Conservation (phyloP, 37 sponge, comb jelly and placozoan species). For the Spongilla lacustris region DNA sequence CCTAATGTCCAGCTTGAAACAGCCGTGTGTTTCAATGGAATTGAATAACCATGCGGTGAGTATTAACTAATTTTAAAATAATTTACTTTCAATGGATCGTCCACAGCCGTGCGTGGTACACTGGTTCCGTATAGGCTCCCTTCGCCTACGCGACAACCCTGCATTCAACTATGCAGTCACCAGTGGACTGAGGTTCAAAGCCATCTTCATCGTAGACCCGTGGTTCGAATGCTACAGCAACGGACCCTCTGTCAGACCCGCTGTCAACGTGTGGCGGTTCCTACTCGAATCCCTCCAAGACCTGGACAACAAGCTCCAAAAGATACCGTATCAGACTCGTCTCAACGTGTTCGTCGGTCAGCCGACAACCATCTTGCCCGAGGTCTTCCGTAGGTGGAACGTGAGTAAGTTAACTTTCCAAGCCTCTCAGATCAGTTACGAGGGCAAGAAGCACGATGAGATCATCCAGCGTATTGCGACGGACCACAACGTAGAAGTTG, state of each 20-base stretch:
- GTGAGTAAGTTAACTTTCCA: conserved; percentile 63
- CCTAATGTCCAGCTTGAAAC: too few relatives aligned
- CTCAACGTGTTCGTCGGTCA: conserved; percentile 64
- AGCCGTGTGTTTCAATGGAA: too few relatives aligned
- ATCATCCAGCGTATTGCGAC: conserved; percentile 32
- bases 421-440: conserved; percentile 51
- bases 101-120: too few relatives aligned
- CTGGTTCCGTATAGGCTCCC: conserved; percentile 68
- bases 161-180: conserved; percentile 66
- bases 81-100: too few relatives aligned
- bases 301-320: conserved; percentile 67
- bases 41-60: too few relatives aligned
- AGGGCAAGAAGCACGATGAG: conserved; percentile 60
- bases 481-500: conserved; percentile 26
- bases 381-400: conserved; percentile 41
- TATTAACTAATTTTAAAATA: too few relatives aligned
- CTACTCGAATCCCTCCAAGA: conserved; percentile 62
- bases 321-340: conserved; percentile 50
- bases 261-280: conserved; percentile 78
- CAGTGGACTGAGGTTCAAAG: conserved; percentile 47
- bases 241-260: too few relatives aligned
- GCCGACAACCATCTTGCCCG: conserved; percentile 31
- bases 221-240: too few relatives aligned
- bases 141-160: conserved; percentile 86
- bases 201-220: too few relatives aligned